Base-by-base conservation (phyloP, 2,797 vertebrate species). In the Phyllotis vaccarum region DNA sequence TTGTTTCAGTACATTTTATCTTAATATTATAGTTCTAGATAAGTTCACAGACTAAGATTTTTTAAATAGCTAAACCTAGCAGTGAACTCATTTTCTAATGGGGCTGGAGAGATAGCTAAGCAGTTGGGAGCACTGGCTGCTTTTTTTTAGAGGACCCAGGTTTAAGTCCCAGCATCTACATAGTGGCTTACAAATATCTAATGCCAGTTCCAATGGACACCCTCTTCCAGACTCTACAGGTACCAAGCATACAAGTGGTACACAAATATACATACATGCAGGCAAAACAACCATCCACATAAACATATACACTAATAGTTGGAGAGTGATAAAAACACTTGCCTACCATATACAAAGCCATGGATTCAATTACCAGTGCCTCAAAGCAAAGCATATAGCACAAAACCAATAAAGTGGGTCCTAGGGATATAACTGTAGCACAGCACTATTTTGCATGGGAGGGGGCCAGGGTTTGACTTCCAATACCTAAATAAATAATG, bases 31-130 rank as follows among this genome's bases (percentile, higher is more conserved):
- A 40, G 74, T 72, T 80, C 64, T 31, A 68, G 46, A 70, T 46
- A 58, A 92, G 49, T 78, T 34, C 79, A 94, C 17, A 88, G 46
- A 75, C 68, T 49, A 34, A 78, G 64, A 49, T n/a, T 92, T 72
- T 62, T 27, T 13, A 34, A 22, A 83, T 27, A 66, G 56, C 91
- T 93, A 93, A 90, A 91, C 78, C 34, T 88, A 82, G 72, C 52
- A 91, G 72, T 86, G 34, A 68, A 85, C 85, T 86, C 82, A 78
- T 93, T 93, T 93, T 93, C 92, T 95, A 72, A 49, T 29, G 13
- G 29, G 6, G 10, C n/a, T 81, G 40, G 66, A n/a, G 68, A n/a
- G 16, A 89, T 49, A 52, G 22, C 24, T 56, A 46, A 56, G 52
- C 24, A 56, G 62, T 86, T 37, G 68, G n/a, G 82, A 86, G 34